phyloP scores from a whole-genome alignment of 2,888 invertebrate species.

The Idaea straminata region DNA sequence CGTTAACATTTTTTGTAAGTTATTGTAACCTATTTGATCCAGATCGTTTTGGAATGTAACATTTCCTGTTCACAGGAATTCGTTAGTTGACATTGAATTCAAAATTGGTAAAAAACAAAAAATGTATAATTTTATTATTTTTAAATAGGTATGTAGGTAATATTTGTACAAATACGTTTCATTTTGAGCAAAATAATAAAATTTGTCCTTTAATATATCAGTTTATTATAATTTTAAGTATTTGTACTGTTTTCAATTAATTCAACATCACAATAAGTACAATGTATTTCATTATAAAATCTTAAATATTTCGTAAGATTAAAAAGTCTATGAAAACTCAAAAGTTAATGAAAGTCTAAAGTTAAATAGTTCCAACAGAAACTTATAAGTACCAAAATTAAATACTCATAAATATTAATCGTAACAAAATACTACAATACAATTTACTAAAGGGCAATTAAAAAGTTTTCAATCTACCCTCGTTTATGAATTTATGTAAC shows the following conservation, averaged over 20 bases:
- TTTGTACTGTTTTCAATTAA: not conserved
- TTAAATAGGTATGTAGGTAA: not conserved
- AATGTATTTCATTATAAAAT: not conserved
- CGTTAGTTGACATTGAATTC: not conserved
- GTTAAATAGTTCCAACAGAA: not conserved
- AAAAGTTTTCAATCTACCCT: conserved; percentile 5
- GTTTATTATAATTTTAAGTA: not conserved
- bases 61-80: not conserved
- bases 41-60: conserved; percentile 2
- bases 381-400: not conserved
- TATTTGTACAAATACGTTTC: not conserved
- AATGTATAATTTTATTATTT: not conserved
- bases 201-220: not conserved
- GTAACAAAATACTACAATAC: not conserved
- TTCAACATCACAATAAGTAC: not conserved
- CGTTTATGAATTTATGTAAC: conserved; percentile 11
- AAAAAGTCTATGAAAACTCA: not conserved
- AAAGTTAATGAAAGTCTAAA: no score
- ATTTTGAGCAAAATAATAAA: not conserved
- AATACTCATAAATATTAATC: not conserved
- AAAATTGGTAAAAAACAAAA: not conserved
- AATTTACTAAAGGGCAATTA: conserved; percentile 6
- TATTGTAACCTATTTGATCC: not conserved
- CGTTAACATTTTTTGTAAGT: not conserved
- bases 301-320: not conserved